Evolutionary conservation across 2,113 vertebrate species (phyloP), one percentile per base, ranked within the genome.

Genomic region (Boleophthalmus pectinirostris): DNA sequence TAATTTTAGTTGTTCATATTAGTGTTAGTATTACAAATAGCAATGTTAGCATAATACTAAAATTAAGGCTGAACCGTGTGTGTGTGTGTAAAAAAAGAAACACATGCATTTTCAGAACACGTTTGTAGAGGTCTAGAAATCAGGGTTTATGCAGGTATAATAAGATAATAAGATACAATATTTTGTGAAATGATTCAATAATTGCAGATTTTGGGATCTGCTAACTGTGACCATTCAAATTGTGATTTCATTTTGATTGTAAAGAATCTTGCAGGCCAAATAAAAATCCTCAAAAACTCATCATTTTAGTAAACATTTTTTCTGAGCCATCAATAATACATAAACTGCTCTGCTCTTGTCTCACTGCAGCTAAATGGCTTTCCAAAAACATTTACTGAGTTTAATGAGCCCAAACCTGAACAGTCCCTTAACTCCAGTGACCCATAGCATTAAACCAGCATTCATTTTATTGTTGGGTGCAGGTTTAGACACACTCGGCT

Each of bases 401-500:
- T 24, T 78, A 46, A 78, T 75, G 70, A 68, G 18, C 13, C 13
- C 16, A 47, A 66, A n/a, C 33, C 24, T 2, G 13, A 29, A 80
- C 57, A 63, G 23, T 63, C 46, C 24, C 46, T 43, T 43, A 10
- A 43, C 38, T 43, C 38, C 38, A 38, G 5, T 38, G 35, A 43
- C 38, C 38, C 35, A 2, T 7, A 5, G 7, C 58, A 67, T 11
- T 61, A 47, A 45, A 76, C 63, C 65, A 60, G 75, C 69, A 78
- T 78, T 77, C 51, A 79, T 81, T 81, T 80, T 21, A 43, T 69
- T 6, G 61, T 80, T 84, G 74, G 64, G 79, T 77, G 25, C 57
- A 82, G 49, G 58, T 85, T 85, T 84, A 64, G 68, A 72, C 73
- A 76, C 69, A 84, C 81, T 82, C 72, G 75, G 82, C 77, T 79